These are phyloP conservation scores for Argynnis bischoffii DNA, from an alignment of 2,888 invertebrate species.

Conservation along the genomic window DNA sequence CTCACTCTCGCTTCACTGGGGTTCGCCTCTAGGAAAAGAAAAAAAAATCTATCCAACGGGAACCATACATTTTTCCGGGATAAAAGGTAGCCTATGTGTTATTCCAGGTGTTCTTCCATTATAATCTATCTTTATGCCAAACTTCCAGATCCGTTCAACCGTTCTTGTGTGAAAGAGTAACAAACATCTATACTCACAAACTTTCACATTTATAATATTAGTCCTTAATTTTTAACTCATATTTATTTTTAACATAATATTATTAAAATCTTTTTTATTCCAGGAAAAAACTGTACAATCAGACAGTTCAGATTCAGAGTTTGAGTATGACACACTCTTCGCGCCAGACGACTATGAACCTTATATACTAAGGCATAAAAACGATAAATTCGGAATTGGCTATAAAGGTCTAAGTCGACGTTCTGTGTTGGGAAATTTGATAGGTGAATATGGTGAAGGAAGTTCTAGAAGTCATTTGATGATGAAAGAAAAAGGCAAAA, in stretches of 20 bases:
- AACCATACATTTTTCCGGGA: no score
- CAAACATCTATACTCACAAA: no score
- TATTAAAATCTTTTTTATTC: conserved; percentile 30
- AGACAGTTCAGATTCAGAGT: conserved; percentile 72
- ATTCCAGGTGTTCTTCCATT: no score
- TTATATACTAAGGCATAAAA: conserved; percentile 88
- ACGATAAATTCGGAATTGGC: conserved; percentile 90
- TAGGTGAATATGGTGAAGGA: conserved; percentile 58
- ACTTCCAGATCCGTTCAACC: no score
- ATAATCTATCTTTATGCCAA: no score
- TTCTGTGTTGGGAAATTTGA: conserved; percentile 78
- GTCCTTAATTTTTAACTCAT: no score
- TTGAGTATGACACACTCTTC: conserved; percentile 83
- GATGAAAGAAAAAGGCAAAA: conserved; percentile 74
- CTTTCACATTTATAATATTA: no score
- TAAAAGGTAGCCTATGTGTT: no score
- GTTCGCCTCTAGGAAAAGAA: no score
- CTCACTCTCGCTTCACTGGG: no score
- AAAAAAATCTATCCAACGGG: no score
- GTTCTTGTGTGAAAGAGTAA: no score
- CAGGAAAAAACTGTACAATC: conserved; percentile 52
- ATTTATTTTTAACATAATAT: neutral
- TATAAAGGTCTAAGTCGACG: conserved; percentile 88
- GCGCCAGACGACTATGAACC: conserved; percentile 92
- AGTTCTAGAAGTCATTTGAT: conserved; percentile 61